A percentile compares a stretch with the other conserved stretches of the same genome.
phyloP scores from a whole-genome alignment of 2,113 vertebrate genomes.

The Campylomormyrus numenius region DNA sequence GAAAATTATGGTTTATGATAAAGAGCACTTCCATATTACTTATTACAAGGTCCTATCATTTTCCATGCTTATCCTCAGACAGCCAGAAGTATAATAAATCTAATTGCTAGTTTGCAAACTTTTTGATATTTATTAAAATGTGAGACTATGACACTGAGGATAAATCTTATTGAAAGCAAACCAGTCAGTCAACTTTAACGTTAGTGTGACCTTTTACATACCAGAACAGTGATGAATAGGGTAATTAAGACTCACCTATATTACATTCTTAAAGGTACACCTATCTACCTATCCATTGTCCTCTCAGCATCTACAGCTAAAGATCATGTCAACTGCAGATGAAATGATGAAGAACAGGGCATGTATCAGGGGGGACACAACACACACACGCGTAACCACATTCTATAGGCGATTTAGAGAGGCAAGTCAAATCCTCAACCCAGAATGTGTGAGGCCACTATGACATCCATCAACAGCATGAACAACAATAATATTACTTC shows the following conservation, averaged over 20 bases:
- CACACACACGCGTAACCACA: neutral
- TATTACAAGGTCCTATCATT: neutral
- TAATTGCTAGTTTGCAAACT: conserved; percentile 30
- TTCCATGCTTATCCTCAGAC: neutral
- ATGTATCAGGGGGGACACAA: neutral
- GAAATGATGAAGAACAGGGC: neutral
- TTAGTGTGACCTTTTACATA: conserved; percentile 50
- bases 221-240: conserved; percentile 40
- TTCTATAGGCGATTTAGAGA: neutral
- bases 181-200: neutral
- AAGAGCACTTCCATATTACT: neutral
- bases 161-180: conserved; percentile 34
- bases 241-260: conserved; percentile 41
- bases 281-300: neutral
- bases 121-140: conserved; percentile 26
- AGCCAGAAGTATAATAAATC: neutral
- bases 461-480: neutral
- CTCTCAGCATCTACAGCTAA: neutral
- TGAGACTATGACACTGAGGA: conserved; percentile 26
- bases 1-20: neutral
- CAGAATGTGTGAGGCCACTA: neutral
- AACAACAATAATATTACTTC: neutral
- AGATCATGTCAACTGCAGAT: neutral
- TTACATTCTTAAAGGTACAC: conserved; percentile 22
- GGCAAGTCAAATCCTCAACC: neutral